Evolutionary conservation across 2,888 invertebrate genomes (phyloP).

Genomic region (Toxonevra muliebris): DNA sequence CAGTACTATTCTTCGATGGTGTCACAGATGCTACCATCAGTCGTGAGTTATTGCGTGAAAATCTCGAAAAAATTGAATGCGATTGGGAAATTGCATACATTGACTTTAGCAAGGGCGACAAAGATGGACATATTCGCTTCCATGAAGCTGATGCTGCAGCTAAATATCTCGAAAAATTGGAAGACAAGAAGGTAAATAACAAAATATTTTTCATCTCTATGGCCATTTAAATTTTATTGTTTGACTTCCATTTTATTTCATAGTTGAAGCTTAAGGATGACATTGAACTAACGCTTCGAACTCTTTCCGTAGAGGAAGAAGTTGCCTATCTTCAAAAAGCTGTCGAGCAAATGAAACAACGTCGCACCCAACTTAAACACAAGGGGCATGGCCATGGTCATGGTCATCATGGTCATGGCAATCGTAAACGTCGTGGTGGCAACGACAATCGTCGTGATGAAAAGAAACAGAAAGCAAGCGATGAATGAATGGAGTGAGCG

Average conservation of each 20-base stretch:
- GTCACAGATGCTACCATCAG: slow-evolving; percentile 68
- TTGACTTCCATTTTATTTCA: slow-evolving; percentile 6
- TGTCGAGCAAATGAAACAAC: slow-evolving; percentile 70
- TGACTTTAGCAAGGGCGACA: slow-evolving; percentile 79
- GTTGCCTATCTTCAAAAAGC: slow-evolving; percentile 72
- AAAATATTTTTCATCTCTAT: background rate
- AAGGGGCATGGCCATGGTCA: slow-evolving; percentile 46
- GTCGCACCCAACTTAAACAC: slow-evolving; percentile 66
- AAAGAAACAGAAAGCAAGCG: slow-evolving; percentile 35
- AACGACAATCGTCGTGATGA: slow-evolving; percentile 51
- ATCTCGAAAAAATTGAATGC: slow-evolving; percentile 65
- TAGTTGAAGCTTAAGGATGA: slow-evolving; percentile 65
- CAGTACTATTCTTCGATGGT: slow-evolving; percentile 76
- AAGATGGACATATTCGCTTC: slow-evolving; percentile 78
- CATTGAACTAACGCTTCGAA: slow-evolving; percentile 67
- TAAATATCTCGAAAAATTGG: slow-evolving; percentile 71
- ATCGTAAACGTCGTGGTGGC: slow-evolving; percentile 58
- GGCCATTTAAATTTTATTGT: background rate
- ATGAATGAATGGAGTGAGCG: slow-evolving; percentile 4
- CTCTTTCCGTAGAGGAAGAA: slow-evolving; percentile 79
- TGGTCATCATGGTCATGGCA: slow-evolving; percentile 50
- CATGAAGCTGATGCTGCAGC: slow-evolving; percentile 76
- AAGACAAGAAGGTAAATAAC: slow-evolving; percentile 70
- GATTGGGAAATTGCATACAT: slow-evolving; percentile 73
- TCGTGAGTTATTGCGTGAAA: slow-evolving; percentile 79